Percentiles rank a stretch among this genome's conserved stretches.
Conservation (phyloP, 2,888 invertebrate genomes). For the Ichneumoninae sp. region DNA sequence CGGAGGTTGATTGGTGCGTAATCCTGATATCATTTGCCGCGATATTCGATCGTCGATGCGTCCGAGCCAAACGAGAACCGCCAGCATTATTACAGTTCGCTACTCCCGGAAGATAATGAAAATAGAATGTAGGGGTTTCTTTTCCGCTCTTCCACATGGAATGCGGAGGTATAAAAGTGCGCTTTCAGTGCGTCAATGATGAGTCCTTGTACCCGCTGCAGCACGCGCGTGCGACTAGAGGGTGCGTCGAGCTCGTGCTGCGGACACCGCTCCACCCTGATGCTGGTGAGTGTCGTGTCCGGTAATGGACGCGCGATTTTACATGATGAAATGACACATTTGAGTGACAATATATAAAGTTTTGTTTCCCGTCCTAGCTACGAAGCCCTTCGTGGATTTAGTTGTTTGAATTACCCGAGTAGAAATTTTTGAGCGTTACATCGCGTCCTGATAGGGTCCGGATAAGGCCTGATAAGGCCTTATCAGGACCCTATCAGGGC, state of each 20-base stretch:
- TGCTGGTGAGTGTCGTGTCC: constrained; percentile 40
- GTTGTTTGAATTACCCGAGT: not conserved
- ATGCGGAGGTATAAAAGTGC: not conserved
- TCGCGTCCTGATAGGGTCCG: too few species aligned
- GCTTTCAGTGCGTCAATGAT: constrained; percentile 1
- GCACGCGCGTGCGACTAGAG: constrained; percentile 18
- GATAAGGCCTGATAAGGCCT: not conserved
- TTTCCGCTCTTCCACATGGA: not conserved
- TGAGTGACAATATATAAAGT: constrained; percentile 12
- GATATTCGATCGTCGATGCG: not conserved
- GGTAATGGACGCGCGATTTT: constrained; percentile 53
- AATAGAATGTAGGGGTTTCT: not conserved
- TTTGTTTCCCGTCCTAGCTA: not conserved
- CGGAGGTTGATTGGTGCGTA: not conserved
- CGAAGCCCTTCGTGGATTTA: constrained; percentile 1
- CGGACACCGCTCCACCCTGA: constrained; percentile 51
- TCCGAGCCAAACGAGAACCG: not conserved
- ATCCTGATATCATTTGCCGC: not conserved
- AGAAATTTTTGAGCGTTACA: too few species aligned
- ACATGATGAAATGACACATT: constrained; percentile 29
- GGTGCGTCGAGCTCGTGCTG: constrained; percentile 44
- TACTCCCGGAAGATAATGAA: constrained; percentile 7
- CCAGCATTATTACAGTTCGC: not conserved
- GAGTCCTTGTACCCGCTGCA: constrained; percentile 15
- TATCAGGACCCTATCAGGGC: too few species aligned